These are phyloP conservation scores for Diplazon laetatorius DNA, from an alignment of 2,888 invertebrate species.

Conservation along the genomic window DNA sequence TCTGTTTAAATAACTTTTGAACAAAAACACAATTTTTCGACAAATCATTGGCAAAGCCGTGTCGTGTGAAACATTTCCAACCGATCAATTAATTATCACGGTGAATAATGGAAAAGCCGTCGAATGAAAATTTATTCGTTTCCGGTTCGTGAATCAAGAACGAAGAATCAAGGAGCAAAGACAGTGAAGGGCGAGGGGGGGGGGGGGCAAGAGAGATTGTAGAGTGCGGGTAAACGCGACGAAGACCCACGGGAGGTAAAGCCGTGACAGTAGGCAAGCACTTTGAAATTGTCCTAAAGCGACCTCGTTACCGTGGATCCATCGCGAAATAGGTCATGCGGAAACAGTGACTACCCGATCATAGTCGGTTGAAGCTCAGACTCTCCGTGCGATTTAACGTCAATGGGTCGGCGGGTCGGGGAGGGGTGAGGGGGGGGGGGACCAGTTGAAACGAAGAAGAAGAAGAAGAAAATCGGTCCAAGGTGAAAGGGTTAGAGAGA, in stretches of 20 bases:
- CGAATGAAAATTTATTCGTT: constrained; percentile 2
- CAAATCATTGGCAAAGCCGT: neutral
- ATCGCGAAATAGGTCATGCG: constrained; percentile 75
- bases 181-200: too few species aligned
- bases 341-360: constrained; percentile 73
- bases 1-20: too few species aligned
- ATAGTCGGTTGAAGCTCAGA: constrained; percentile 66
- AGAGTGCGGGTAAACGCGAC: constrained; percentile 1
- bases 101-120: neutral
- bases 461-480: constrained; percentile 7
- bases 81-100: neutral
- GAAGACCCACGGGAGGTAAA: constrained; percentile 45
- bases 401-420: too few species aligned
- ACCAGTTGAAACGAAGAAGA: constrained; percentile 30
- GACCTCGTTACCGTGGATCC: constrained; percentile 74
- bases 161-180: constrained; percentile 27
- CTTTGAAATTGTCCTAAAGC: constrained; percentile 76
- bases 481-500: neutral
- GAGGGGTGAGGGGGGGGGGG: too few species aligned
- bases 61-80: neutral
- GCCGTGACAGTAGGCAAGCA: constrained; percentile 52
- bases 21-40: neutral
- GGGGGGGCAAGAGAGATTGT: constrained; percentile 5
- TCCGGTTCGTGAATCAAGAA: neutral
- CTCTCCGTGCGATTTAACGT: constrained; percentile 74